These are phyloP conservation scores for Sternotherus odoratus DNA, from an alignment of 2,797 vertebrate species.

Conservation along the genomic window DNA sequence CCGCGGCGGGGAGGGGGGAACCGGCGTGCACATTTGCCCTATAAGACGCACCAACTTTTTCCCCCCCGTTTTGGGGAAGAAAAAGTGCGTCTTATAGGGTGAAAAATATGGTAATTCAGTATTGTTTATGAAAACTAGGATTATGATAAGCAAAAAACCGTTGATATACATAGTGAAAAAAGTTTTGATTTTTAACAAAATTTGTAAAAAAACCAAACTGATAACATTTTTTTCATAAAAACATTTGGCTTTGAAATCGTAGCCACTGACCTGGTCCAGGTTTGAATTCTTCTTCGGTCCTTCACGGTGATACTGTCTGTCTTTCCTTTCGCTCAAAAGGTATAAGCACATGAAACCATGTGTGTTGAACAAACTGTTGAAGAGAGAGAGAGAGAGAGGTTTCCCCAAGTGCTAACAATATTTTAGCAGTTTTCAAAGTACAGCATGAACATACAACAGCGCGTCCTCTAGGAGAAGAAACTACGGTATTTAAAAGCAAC, in stretches of 20 bases:
- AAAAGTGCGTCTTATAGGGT: no score
- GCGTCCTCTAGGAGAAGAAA: background rate
- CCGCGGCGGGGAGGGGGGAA: no score
- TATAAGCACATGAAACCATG: background rate
- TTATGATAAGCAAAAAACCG: background rate
- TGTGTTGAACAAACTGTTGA: background rate
- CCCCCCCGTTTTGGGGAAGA: no score
- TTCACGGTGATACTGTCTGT: background rate
- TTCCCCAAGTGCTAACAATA: background rate
- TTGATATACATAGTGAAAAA: background rate
- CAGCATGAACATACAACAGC: background rate
- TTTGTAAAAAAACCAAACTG: background rate
- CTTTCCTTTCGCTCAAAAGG: background rate
- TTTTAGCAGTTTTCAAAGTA: conserved; percentile 12
- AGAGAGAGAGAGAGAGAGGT: background rate
- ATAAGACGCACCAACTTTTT: no score
- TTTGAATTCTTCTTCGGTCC: background rate
- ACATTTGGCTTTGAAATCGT: background rate
- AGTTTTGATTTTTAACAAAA: background rate
- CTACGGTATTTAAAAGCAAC: background rate
- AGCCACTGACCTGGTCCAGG: background rate
- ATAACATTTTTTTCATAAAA: background rate
- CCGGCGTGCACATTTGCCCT: no score
- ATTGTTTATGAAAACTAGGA: background rate
- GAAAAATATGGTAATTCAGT: no score